Base-by-base conservation (phyloP, 2,888 invertebrate genomes). In the Dugesia japonica region DNA sequence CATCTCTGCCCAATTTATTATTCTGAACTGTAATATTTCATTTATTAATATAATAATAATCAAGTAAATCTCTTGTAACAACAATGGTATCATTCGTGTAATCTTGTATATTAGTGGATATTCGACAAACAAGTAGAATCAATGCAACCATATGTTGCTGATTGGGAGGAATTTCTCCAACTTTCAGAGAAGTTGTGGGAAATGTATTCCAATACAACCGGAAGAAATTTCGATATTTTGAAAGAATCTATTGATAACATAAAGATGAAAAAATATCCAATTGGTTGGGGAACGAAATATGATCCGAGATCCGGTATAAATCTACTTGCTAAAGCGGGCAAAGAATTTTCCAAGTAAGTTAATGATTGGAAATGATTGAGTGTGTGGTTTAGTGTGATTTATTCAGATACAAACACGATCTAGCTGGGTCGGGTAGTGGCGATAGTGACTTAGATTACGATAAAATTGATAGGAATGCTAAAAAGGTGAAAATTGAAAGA, bases 41-140 rank as follows among this genome's bases (percentile, higher is more conserved):
- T n/a, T n/a, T n/a, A n/a, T n/a, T n/a, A n/a, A n/a, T n/a, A n/a
- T n/a, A n/a, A n/a, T n/a, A n/a, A n/a, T n/a, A n/a, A n/a, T n/a
- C n/a, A n/a, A n/a, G n/a, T n/a, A n/a, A n/a, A n/a, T n/a, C n/a
- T n/a, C n/a, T n/a, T n/a, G n/a, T n/a, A n/a, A n/a, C n/a, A n/a
- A n/a, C n/a, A n/a, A n/a, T n/a, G n/a, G n/a, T n/a, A n/a, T n/a
- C n/a, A n/a, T n/a, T n/a, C n/a, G n/a, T n/a, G n/a, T n/a, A n/a
- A n/a, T n/a, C n/a, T n/a, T n/a, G n/a, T n/a, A n/a, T n/a, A n/a
- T n/a, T 38, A 56, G 56, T 56, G 56, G 56, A 20, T 56, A 4
- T 56, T 56, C 56, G 56, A 56, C 1, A 56, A 56, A n/a, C 56
- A 56, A 56, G 56, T 56, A 4, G 56, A 56, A n/a, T 56, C 56